Conservation (phyloP, 2,113 vertebrate genomes). For the Chionomys nivalis region DNA sequence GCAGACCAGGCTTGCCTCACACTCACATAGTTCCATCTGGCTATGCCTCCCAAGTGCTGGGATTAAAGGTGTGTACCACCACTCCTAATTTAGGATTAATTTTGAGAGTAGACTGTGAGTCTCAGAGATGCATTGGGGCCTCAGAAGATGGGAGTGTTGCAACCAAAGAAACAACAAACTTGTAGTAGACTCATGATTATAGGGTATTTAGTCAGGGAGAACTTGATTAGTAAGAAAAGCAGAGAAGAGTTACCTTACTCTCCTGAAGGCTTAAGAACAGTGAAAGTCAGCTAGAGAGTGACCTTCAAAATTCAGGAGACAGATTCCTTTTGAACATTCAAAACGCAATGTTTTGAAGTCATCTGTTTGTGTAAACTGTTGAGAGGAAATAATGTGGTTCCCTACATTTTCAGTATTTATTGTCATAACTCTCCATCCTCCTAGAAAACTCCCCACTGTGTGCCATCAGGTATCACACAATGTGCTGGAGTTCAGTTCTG, state of each 20-base stretch:
- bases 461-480: neutral
- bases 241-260: neutral
- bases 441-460: neutral
- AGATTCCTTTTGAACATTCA: neutral
- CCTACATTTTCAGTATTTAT: no score
- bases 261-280: neutral
- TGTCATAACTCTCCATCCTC: no score
- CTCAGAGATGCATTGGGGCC: no score
- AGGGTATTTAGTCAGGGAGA: neutral
- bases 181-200: accelerated
- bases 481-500: neutral
- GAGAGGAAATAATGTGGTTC: no score
- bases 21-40: no score
- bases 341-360: neutral
- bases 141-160: neutral
- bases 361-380: no score
- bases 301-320: neutral
- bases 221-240: no score
- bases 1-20: no score
- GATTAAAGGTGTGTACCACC: no score
- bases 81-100: no score
- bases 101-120: neutral
- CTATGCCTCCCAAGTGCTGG: no score
- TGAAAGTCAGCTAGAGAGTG: neutral
- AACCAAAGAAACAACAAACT: neutral